Percentiles rank a stretch among this genome's conserved stretches.
phyloP scores from a whole-genome alignment of 2,113 vertebrate genomes.

The Neodon shergylaensis region DNA sequence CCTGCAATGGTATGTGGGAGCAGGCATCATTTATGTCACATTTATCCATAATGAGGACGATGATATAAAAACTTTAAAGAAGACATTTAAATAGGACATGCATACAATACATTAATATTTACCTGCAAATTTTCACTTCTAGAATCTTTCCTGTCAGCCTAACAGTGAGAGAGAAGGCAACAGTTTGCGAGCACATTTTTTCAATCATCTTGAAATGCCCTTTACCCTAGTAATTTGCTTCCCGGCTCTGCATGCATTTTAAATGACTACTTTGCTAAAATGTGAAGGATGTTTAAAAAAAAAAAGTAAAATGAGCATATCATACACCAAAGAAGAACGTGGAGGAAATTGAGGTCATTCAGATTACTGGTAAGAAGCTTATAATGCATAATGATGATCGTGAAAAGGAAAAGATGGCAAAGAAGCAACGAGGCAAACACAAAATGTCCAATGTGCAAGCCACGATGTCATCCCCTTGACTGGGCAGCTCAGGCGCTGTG shows the following conservation, averaged over 20 bases:
- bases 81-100: slow-evolving; percentile 36
- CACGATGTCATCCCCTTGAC: neutral
- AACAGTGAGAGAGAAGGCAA: slow-evolving; percentile 73
- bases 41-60: neutral
- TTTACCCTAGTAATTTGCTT: slow-evolving; percentile 83
- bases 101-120: slow-evolving; percentile 35
- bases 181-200: slow-evolving; percentile 68
- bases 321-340: slow-evolving; percentile 68
- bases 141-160: slow-evolving; percentile 67
- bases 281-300: slow-evolving; percentile 78
- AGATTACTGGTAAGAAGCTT: slow-evolving; percentile 76
- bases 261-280: slow-evolving; percentile 81
- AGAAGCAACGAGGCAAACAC: slow-evolving; percentile 21
- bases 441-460: slow-evolving; percentile 21
- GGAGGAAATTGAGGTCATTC: slow-evolving; percentile 71
- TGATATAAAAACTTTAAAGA: neutral
- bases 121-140: slow-evolving; percentile 64
- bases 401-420: slow-evolving; percentile 68
- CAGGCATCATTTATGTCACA: slow-evolving; percentile 49
- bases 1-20: neutral
- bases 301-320: slow-evolving; percentile 79
- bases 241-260: slow-evolving; percentile 74
- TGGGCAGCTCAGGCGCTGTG: neutral
- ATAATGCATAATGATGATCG: slow-evolving; percentile 70
- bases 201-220: slow-evolving; percentile 80